Percentiles rank a stretch among this genome's conserved stretches.
These are phyloP conservation scores for Macaria liturata DNA, from an alignment of 2,888 invertebrate species.

Conservation along the genomic window DNA sequence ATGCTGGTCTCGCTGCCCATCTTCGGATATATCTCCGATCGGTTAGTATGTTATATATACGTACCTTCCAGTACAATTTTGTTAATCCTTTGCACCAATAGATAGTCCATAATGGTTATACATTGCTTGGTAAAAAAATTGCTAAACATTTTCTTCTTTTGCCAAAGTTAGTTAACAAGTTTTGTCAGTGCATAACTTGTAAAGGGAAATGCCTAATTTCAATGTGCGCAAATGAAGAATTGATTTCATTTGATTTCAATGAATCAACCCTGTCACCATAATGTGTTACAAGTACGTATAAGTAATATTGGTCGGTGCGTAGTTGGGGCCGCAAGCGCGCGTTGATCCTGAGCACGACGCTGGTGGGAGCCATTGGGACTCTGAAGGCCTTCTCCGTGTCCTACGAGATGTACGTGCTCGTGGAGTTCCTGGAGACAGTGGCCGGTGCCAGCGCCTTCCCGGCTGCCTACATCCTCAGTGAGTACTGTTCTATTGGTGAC, in stretches of 20 bases:
- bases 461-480: conserved; percentile 80
- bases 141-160: too few relatives aligned
- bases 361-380: conserved; percentile 75
- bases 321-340: conserved; percentile 76
- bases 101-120: too few relatives aligned
- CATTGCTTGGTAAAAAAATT: too few relatives aligned
- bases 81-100: too few relatives aligned
- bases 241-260: too few relatives aligned
- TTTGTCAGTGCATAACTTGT: too few relatives aligned
- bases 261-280: too few relatives aligned
- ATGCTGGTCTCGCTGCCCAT: conserved; percentile 88
- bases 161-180: too few relatives aligned
- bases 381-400: conserved; percentile 82
- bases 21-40: conserved; percentile 88
- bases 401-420: conserved; percentile 82
- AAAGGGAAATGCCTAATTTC: too few relatives aligned
- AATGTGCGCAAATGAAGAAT: too few relatives aligned
- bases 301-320: conserved; percentile 11
- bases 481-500: conserved; percentile 28
- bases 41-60: conserved; percentile 47
- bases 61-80: not conserved
- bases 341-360: conserved; percentile 63
- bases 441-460: conserved; percentile 84
- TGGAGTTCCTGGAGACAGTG: conserved; percentile 83
- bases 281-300: too few relatives aligned